Conservation (phyloP, 2,888 invertebrate species). For the Hypomecis atomaria region DNA sequence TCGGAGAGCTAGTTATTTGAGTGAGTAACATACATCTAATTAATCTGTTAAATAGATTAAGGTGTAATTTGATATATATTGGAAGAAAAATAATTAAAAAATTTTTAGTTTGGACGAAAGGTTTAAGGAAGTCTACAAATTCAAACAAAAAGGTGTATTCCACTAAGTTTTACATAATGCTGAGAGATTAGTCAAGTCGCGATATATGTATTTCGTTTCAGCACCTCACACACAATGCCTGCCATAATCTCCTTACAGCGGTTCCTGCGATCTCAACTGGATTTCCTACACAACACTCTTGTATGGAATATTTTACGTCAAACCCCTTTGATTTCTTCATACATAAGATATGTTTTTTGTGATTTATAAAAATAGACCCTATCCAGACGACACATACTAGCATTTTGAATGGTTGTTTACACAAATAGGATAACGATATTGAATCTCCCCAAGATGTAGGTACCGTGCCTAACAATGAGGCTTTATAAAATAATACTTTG, state of each 20-base stretch:
- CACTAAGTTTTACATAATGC: not conserved
- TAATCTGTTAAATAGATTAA: no score
- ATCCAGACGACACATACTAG: conserved; percentile 4
- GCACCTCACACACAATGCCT: conserved; percentile 23
- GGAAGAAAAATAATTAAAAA: no score
- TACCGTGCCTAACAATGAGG: not conserved
- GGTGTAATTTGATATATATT: no score
- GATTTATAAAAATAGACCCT: conserved; percentile 22
- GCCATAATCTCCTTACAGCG: conserved; percentile 37
- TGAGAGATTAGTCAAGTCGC: conserved; percentile 15
- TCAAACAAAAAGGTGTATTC: no score
- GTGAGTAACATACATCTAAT: no score
- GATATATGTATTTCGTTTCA: conserved; percentile 21
- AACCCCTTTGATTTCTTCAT: conserved; percentile 32
- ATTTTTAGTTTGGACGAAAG: no score
- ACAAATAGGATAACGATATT: conserved; percentile 1
- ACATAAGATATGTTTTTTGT: conserved; percentile 12
- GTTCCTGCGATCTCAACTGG: conserved; percentile 37
- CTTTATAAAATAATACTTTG: not conserved
- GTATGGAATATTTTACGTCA: conserved; percentile 35
- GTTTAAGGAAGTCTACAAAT: no score
- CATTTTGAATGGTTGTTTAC: not conserved
- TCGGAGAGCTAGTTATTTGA: no score
- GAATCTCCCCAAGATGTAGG: not conserved
- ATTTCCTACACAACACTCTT: conserved; percentile 38